Base-by-base conservation (phyloP, 2,797 vertebrate genomes). In the Cirrhinus molitorella region DNA sequence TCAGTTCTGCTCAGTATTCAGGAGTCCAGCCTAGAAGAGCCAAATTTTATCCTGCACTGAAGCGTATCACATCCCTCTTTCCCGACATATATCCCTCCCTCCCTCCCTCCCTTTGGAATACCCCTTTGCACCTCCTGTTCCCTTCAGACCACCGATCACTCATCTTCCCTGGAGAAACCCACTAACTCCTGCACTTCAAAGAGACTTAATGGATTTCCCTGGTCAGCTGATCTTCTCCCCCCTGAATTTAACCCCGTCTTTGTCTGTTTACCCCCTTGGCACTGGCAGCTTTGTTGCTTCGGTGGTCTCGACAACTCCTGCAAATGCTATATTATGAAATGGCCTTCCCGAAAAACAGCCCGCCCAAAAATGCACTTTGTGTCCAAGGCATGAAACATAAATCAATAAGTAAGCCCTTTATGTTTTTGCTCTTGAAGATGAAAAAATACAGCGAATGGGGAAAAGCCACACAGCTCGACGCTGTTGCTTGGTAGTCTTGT, bases 31-130 rank as follows among this genome's bases (percentile, higher is more conserved):
- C 91, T 89, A 92, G 73, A 85, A 84, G 87, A 91, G 91, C 90
- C 90, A 91, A 94, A 95, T 95, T 95, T 95, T 93, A 95, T 93
- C 94, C 93, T 88, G 90, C 91, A 91, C 83, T 94, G 92, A 94
- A 94, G 91, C 91, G 89, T 88, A 93, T 93, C 90, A 90, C 59
- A 31, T 45, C 59, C 16, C 53, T 17, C n/a, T 78, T 59, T 74
- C 43, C 45, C 16, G 16, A 53, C 43, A 13, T 67, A n/a, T 79
- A 65, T 53, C 16, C 31, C 9, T 9, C 40, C 40, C 40, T 43
- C 6, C 37, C 37, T 37, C 8, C 28, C 12, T 70, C 12, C 66
- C 28, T 17, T 51, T 28, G 49, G 53, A 47, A 55, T 57, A 31
- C 63, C 21, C 19, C 45, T 72, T 47, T 43, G 3, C 72, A 43